phyloP scores from a whole-genome alignment of 2,888 invertebrate genomes.

The Epistrophella euchroma region DNA sequence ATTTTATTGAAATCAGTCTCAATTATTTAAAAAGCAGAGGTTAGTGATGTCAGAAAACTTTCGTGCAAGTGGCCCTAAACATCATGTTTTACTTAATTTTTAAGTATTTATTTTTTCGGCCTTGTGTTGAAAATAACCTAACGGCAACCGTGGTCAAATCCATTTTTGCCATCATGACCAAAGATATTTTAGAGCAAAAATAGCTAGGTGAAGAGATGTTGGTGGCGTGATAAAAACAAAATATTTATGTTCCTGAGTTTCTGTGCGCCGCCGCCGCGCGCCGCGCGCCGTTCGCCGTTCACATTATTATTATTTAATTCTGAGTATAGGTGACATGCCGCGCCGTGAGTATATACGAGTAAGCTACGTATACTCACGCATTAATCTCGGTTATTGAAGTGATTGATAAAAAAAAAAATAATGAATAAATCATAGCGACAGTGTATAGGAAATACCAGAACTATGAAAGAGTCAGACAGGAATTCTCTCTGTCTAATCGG shows the following conservation, averaged over 20 bases:
- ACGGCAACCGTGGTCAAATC: slow-evolving; percentile 32
- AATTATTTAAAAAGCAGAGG: too few species aligned
- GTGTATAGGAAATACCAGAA: slow-evolving; percentile 60
- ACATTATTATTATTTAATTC: slow-evolving; percentile 45
- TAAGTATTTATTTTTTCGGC: too few species aligned
- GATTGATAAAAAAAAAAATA: slow-evolving; percentile 31
- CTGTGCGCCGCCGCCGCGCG: not conserved
- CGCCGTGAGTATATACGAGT: not conserved
- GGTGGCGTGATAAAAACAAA: slow-evolving; percentile 65
- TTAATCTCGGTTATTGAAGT: not conserved
- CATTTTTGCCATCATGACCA: slow-evolving; percentile 40
- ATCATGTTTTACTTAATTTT: too few species aligned
- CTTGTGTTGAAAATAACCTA: not conserved
- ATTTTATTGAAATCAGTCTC: too few species aligned
- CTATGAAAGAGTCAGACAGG: slow-evolving; percentile 64
- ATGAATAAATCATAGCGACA: slow-evolving; percentile 63
- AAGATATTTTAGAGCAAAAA: slow-evolving; percentile 45
- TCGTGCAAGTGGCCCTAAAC: too few species aligned
- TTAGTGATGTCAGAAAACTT: too few species aligned
- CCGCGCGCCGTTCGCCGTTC: too few species aligned
- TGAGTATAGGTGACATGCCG: slow-evolving; percentile 34
- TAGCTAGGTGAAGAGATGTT: slow-evolving; percentile 64
- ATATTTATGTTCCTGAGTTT: slow-evolving; percentile 61
- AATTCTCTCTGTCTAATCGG: slow-evolving; percentile 59
- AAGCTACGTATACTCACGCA: slow-evolving; percentile 38